Evolutionary conservation across 1,140 invertebrate genomes (phyloP), one percentile per base, ranked within the genome.

Genomic region (Cataglyphis hispanica): DNA sequence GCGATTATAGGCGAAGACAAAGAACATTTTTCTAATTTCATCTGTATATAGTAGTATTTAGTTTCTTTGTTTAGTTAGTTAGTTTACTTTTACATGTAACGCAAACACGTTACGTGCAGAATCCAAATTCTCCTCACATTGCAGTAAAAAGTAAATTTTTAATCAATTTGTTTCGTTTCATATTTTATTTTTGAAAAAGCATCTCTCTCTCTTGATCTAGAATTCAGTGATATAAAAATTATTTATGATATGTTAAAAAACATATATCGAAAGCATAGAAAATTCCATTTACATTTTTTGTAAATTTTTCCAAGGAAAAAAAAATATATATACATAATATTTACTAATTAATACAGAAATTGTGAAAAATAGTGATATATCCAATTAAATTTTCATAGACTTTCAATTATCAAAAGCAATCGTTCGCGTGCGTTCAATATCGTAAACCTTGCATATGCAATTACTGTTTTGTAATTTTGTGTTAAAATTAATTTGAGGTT

Each of bases 1-100:
- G 64, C 85, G 84, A 90, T 85, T 78, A 77, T 86, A 86, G 74
- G 81, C 84, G 75, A 91, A 88, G 86, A 89, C 85, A 81, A 91
- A 87, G 83, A 91, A 90, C 61, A 84, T 91, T 91, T 91, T 85
- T 81, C 85, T 89, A 87, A 81, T 83, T 84, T 77, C 63, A 75
- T 83, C 25, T 25, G 60, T 81, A 67, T 76, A 34, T 84, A 69
- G 77, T n/a, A n/a, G n/a, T n/a, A n/a, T 50, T 76, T 60, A 31
- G n/a, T 76, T 76, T 64, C 22, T 63, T 74, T 53, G 31, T 13
- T 84, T n/a, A n/a, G n/a, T n/a, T n/a, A n/a, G n/a, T n/a, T n/a
- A n/a, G n/a, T n/a, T n/a, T 63, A 10, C 64, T 40, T 66, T 22
- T 37, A 13, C 19, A 16, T 7, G n/a, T 11, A 70, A 63, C 11